Evolutionary conservation across 1,140 invertebrate species (phyloP), one percentile per base, ranked within the genome.

Genomic region (Copidosoma floridanum): DNA sequence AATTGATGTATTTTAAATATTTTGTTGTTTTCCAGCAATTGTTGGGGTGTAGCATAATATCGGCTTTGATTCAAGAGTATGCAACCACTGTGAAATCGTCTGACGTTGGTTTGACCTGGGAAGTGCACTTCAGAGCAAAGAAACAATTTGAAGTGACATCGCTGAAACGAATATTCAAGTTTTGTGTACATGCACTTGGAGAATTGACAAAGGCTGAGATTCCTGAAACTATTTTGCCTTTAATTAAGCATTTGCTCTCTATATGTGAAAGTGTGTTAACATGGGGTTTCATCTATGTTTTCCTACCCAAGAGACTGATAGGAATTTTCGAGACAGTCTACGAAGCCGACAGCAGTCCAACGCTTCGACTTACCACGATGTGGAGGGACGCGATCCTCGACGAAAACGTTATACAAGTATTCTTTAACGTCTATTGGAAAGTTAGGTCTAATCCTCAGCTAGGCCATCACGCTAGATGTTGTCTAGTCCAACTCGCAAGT

Each of bases 371-470:
- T 44, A 83, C 78, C 51, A 63, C 76, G 6, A 73, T 82, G 23
- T 95, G 93, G 94, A 82, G 82, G 65, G 87, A 92, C 59, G 83
- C 90, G 8, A 86, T 95, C 54, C 79, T 92, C 41, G 85, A 92
- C 71, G 85, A 88, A 23, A 82, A 83, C 57, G 78, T 94, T 10
- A 73, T 93, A 50, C 82, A 89, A 38, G 71, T 94, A 29, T 91
- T 94, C 76, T 94, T 94, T 73, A 86, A 90, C 79, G 81, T 94
- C 50, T 91, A 94, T 75, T 88, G 88, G 84, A 90, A 92, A 82
- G 85, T 93, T 10, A 81, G 92, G 38, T 83, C 85, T 26, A 85
- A 89, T 70, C 85, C 87, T 11, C 85, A 89, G 40, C 79, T 94
- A 63, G 83, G 87, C 35, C 88, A 90, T 76, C 87, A 89, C 65